Evolutionary conservation across 2,797 vertebrate species (phyloP), one percentile per base, ranked within the genome.

Genomic region (Graptemys geographica): DNA sequence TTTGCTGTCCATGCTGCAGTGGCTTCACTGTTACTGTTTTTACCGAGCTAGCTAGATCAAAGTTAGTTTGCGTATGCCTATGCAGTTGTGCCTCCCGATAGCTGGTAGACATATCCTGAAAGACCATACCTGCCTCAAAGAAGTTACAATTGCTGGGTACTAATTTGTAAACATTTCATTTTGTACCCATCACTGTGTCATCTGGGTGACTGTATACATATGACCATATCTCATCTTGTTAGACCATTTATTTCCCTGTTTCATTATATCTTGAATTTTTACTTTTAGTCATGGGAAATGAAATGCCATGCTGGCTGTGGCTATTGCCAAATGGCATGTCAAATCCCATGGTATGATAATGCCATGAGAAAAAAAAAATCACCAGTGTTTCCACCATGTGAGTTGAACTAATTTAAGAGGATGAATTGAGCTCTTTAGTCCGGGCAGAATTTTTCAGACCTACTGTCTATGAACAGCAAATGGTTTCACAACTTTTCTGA

Each of bases 111-210:
- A 25, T 27, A 25, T 11, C 56, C 2, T 10, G 4, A 59, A 21
- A 6, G 8, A 3, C 3, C 2, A 0, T 4, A 13, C 6, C 1
- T 87, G 51, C 79, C 82, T 13, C 2, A 1, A n/a, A 1, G 9
- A 83, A 25, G 27, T 0, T 57, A 51, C 4, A 23, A 0, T 7
- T 86, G 12, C 53, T 49, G 5, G 0, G 0, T 44, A 19, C 25
- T 27, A 57, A 57, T 57, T 57, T 57, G 25, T 27, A 57, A 57
- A 25, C 56, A 27, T 44, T 11, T 80, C 56, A 85, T 52, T 23
- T 27, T 55, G 33, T 28, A n/a, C 28, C 3, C 1, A 1, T 76
- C 53, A 37, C 88, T 47, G 31, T 37, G 51, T 56, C 27, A 56
- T 15, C 31, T 88, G 65, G 12, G 1, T 18, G 51, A 25, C 19